Evolutionary conservation across 2,113 vertebrate genomes (phyloP).

Genomic region (Todiramphus chloris): DNA sequence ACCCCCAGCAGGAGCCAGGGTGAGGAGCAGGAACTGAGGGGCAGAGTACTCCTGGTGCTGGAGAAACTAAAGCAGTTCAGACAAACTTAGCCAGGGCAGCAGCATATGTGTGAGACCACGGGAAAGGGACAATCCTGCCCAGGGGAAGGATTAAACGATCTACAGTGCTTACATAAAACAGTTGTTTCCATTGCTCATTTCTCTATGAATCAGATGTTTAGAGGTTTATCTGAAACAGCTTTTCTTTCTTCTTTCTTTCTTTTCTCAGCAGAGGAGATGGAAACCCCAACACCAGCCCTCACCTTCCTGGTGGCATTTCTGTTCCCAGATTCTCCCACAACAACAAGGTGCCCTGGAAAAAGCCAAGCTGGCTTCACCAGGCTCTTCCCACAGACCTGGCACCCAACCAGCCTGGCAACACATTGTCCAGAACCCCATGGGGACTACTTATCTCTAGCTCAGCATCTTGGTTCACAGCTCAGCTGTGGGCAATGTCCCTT

Average conservation of each 20-base stretch:
- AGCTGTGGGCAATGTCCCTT: not conserved
- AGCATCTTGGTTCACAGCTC: not conserved
- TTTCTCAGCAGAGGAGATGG: not conserved
- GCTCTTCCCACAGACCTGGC: not conserved
- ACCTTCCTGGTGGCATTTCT: not conserved
- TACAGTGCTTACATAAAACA: not conserved
- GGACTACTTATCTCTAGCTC: not conserved
- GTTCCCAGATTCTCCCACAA: not conserved
- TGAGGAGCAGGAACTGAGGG: not conserved
- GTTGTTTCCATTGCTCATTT: not conserved
- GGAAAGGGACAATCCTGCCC: not conserved
- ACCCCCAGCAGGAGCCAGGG: not conserved
- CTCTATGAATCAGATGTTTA: not conserved
- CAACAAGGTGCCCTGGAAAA: not conserved
- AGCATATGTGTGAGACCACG: not conserved
- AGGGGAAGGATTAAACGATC: not conserved
- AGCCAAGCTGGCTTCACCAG: not conserved
- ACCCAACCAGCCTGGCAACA: not conserved
- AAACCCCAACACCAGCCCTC: not conserved
- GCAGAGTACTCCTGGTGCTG: not conserved
- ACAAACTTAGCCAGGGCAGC: not conserved
- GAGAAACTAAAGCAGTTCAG: not conserved
- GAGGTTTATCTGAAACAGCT: not conserved
- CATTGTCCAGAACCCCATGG: rapidly evolving
- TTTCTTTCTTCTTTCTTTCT: not conserved